These are phyloP conservation scores for Hirundichthys speculiger DNA, from an alignment of 2,113 vertebrate species.

Conservation along the genomic window DNA sequence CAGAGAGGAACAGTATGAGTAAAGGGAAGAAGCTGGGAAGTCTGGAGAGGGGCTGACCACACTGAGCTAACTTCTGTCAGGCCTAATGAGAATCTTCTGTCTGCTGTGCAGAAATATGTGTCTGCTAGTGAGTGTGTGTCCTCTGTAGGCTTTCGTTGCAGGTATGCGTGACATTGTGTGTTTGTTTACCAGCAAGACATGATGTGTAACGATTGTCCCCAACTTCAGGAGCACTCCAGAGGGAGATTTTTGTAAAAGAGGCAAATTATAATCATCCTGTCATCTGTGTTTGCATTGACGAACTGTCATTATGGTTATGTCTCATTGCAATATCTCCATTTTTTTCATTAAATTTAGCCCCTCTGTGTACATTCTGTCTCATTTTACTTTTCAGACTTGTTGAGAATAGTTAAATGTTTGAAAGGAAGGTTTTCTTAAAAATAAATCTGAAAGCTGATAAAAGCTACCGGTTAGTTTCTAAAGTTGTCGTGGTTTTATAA, in stretches of 20 bases:
- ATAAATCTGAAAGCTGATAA: too few species aligned
- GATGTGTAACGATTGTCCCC: conserved; percentile 25
- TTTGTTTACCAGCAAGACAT: conserved; percentile 32
- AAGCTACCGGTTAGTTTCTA: too few species aligned
- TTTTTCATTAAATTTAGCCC: not conserved
- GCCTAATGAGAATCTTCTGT: conserved; percentile 67
- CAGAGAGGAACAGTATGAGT: conserved; percentile 14
- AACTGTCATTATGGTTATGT: not conserved
- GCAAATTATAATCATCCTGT: conserved; percentile 2
- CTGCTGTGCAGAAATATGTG: conserved; percentile 54
- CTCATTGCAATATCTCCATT: too few species aligned
- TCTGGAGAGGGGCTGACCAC: conserved; percentile 58
- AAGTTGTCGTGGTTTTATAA: too few species aligned
- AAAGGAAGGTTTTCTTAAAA: too few species aligned
- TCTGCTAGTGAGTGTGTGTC: conserved; percentile 6
- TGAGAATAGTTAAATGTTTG: not conserved
- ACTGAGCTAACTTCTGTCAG: conserved; percentile 72
- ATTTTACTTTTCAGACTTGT: not conserved
- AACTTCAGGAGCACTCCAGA: conserved; percentile 14
- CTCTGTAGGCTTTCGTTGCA: conserved; percentile 28
- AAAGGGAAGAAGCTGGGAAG: conserved; percentile 14
- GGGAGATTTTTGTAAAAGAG: conserved; percentile 7
- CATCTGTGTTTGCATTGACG: not conserved
- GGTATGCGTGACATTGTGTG: conserved; percentile 34
- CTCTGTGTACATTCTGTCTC: not conserved